These are phyloP conservation scores for Brachypodius melanocephalos DNA, from an alignment of 2,113 vertebrate species.

Conservation along the genomic window DNA sequence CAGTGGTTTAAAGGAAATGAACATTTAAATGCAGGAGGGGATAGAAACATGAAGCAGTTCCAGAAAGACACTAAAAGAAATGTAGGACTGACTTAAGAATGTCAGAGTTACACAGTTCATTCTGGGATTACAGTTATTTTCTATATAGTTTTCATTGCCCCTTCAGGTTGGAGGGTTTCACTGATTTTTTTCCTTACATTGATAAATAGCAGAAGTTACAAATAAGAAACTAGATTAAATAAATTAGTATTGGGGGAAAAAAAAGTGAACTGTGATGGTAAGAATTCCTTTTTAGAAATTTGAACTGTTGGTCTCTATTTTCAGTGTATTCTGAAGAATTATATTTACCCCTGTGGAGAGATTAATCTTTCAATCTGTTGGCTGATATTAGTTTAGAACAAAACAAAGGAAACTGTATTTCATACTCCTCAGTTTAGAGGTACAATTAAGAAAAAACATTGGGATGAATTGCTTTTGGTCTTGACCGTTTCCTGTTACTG, in stretches of 20 bases:
- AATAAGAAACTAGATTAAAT: not conserved
- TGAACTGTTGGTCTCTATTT: not conserved
- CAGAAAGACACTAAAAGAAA: not conserved
- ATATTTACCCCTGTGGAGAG: not conserved
- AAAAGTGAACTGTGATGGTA: not conserved
- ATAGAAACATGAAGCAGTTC: not conserved
- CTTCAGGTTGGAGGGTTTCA: not conserved
- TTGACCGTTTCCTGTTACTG: not conserved
- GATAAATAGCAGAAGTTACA: not conserved
- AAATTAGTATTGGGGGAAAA: not conserved
- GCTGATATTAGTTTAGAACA: not conserved
- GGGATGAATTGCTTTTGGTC: not conserved
- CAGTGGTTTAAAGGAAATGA: not conserved
- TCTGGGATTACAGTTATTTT: not conserved
- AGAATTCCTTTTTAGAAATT: not conserved
- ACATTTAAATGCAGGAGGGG: not conserved
- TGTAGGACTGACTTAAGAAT: not conserved
- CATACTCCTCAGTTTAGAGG: not conserved
- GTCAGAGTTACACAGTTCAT: not conserved
- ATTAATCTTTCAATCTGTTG: not conserved
- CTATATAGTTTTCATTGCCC: not conserved
- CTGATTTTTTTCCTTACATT: not conserved
- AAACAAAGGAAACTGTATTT: not conserved
- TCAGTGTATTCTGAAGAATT: not conserved
- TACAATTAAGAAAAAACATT: not conserved